Conservation (phyloP, 2,888 invertebrate species). For the Terebella lapidaria region DNA sequence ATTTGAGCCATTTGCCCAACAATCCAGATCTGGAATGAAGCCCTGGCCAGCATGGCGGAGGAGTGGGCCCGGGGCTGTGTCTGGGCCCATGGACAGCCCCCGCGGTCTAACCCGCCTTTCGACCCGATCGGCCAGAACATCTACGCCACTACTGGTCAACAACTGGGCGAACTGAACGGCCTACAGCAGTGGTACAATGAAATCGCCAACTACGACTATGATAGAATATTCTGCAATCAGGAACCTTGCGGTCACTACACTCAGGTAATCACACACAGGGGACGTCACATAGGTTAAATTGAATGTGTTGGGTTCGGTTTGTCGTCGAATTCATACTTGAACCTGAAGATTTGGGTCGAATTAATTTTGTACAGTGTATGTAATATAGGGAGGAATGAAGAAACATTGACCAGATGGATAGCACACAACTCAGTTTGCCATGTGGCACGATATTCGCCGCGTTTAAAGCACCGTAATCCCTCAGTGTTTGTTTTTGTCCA, state of each 20-base stretch:
- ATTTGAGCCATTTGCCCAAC: no score
- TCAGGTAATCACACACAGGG: conserved; percentile 7
- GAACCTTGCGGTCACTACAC: conserved; percentile 7
- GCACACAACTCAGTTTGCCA: no score
- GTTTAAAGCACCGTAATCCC: no score
- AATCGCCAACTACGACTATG: neutral
- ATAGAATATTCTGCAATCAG: neutral
- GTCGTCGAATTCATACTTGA: no score
- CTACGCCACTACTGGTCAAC: neutral
- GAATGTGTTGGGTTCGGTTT: no score
- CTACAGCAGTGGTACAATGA: conserved; percentile 4
- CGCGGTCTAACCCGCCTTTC: neutral
- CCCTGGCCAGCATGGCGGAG: conserved; percentile 6
- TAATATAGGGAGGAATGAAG: no score
- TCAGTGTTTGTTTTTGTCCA: no score
- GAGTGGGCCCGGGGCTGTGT: conserved; percentile 1
- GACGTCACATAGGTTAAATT: no score
- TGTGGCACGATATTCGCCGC: no score
- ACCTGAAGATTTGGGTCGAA: no score
- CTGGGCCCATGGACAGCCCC: conserved; percentile 7
- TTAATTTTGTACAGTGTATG: no score
- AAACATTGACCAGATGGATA: no score
- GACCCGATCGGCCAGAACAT: conserved; percentile 9
- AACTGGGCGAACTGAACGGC: neutral
- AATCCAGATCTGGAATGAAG: conserved; percentile 5